These are phyloP conservation scores for Oscheius myriophilus DNA, from an alignment of 2,888 invertebrate species.

Conservation along the genomic window DNA sequence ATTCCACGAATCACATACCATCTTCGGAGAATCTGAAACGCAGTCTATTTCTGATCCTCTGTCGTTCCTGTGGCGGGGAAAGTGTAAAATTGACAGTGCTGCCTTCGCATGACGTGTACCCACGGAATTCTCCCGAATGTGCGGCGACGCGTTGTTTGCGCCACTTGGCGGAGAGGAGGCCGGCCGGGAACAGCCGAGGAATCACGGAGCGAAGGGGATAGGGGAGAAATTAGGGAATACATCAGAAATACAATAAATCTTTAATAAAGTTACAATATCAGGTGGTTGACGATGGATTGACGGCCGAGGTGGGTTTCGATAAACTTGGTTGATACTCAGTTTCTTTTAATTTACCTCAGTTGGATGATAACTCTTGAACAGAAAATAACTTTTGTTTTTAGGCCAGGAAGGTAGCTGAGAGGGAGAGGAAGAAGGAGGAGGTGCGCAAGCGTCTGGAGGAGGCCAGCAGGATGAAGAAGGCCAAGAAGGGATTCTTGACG, in stretches of 20 bases:
- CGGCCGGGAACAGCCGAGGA: neutral
- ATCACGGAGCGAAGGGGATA: neutral
- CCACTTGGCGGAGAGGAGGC: too few species aligned
- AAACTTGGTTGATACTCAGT: slow-evolving; percentile 11
- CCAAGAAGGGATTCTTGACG: slow-evolving; percentile 98
- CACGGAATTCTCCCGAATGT: too few species aligned
- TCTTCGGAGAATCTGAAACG: too few species aligned
- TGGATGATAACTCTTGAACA: neutral
- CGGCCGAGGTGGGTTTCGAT: slow-evolving; percentile 25
- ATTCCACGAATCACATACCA: slow-evolving; percentile 4
- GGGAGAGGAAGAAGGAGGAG: slow-evolving; percentile 97
- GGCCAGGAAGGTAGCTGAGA: slow-evolving; percentile 90
- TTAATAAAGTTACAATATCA: neutral
- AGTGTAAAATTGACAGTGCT: too few species aligned
- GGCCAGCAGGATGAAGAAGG: slow-evolving; percentile 95
- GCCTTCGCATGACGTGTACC: too few species aligned
- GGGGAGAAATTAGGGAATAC: neutral
- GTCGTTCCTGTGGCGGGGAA: too few species aligned
- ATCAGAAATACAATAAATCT: neutral
- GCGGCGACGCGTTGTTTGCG: too few species aligned
- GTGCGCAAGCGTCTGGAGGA: slow-evolving; percentile 98
- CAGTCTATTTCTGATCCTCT: too few species aligned
- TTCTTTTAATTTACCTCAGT: slow-evolving; percentile 25
- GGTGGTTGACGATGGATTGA: neutral
- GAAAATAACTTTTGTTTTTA: slow-evolving; percentile 29